Percentiles rank a stretch among this genome's conserved stretches.
Conservation (phyloP, 2,797 vertebrate species). For the Botia almorhae region DNA sequence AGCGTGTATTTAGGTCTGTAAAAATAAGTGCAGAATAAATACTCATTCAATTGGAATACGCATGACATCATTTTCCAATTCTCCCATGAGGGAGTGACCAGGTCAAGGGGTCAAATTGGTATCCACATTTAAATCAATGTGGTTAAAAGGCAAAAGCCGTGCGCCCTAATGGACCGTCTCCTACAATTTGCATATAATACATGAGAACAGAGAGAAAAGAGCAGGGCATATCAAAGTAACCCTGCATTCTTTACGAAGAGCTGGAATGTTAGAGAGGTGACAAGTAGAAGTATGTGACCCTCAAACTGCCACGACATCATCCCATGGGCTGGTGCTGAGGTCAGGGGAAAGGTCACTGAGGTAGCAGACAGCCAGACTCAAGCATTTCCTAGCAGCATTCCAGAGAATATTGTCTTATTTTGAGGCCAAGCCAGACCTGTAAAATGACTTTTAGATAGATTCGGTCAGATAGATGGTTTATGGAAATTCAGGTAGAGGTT, state of each 20-base stretch:
- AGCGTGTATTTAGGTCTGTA: not conserved
- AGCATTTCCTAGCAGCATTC: conserved; percentile 14
- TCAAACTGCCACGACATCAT: conserved; percentile 23
- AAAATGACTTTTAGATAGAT: not conserved
- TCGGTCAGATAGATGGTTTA: not conserved
- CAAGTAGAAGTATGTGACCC: not conserved
- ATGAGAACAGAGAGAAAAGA: not conserved
- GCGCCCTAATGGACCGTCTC: not conserved
- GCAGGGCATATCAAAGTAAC: not conserved
- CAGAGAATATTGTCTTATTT: conserved; percentile 6
- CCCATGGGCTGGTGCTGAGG: not conserved
- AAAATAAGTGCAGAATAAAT: not conserved
- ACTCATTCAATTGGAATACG: not conserved
- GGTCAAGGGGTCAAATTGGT: conserved; percentile 57
- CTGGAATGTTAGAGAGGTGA: conserved; percentile 11
- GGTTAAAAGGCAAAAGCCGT: conserved; percentile 27
- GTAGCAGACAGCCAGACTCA: conserved; percentile 7
- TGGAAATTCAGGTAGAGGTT: not conserved
- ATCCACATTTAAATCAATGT: conserved; percentile 52
- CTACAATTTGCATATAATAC: conserved; percentile 28
- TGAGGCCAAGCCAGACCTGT: not conserved
- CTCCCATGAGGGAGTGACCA: conserved; percentile 22
- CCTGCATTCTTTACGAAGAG: not conserved
- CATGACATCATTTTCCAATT: conserved; percentile 52
- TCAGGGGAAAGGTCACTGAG: conserved; percentile 32